These are phyloP conservation scores for Megalops cyprinoides DNA, from an alignment of 2,797 vertebrate species.

Conservation along the genomic window DNA sequence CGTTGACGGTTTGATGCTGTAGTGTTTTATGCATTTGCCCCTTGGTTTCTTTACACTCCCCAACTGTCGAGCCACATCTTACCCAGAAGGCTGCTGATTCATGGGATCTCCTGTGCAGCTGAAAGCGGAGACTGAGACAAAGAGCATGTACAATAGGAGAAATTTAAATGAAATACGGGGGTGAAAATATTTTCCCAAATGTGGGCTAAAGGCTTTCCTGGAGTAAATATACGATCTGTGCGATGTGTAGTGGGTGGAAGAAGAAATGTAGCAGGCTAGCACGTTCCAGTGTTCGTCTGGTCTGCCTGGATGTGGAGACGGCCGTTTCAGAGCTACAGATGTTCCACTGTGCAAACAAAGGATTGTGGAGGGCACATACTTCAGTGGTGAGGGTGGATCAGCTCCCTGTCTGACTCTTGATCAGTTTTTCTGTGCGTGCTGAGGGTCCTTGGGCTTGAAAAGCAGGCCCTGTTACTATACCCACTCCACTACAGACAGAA, in stretches of 20 bases:
- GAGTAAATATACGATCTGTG: conserved; percentile 23
- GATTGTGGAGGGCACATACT: neutral
- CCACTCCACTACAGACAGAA: conserved; percentile 44
- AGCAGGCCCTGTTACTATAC: neutral
- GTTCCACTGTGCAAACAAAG: conserved; percentile 18
- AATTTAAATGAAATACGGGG: conserved; percentile 5
- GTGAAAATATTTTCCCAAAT: conserved; percentile 31
- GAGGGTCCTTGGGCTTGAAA: neutral
- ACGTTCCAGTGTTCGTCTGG: neutral
- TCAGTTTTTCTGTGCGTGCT: neutral
- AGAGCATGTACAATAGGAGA: conserved; percentile 6
- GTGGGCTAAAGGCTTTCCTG: conserved; percentile 10
- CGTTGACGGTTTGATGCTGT: no score
- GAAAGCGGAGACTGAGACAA: conserved; percentile 3
- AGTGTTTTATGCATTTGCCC: no score
- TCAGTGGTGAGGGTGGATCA: neutral
- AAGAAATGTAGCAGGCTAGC: conserved; percentile 14
- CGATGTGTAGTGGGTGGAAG: conserved; percentile 2
- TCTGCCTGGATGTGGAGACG: neutral
- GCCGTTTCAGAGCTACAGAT: conserved; percentile 6
- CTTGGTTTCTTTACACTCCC: no score
- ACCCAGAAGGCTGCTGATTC: neutral
- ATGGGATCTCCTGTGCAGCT: neutral
- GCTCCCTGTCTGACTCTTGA: neutral
- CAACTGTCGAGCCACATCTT: neutral